Percentiles rank a stretch among this genome's conserved stretches.
Evolutionary conservation across 1,140 invertebrate species (phyloP).

Genomic region (Leptestheria dahalacensis): DNA sequence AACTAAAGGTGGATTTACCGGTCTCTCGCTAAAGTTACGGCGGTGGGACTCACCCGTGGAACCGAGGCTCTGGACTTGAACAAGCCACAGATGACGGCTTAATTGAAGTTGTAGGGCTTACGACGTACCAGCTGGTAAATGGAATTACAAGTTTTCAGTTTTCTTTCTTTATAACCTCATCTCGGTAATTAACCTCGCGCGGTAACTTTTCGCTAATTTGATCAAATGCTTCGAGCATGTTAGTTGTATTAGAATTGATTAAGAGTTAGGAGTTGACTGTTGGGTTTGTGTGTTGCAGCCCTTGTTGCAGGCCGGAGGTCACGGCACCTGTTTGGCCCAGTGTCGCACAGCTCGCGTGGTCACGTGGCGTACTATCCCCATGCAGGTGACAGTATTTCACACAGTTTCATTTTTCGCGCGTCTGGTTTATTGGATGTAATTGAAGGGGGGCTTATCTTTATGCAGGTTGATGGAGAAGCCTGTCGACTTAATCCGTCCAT

Average conservation of each 20-base stretch:
- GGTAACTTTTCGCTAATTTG: too few relatives aligned
- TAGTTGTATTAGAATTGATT: not conserved
- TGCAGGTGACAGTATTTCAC: not conserved
- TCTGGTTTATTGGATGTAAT: too few relatives aligned
- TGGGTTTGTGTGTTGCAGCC: constrained; percentile 38
- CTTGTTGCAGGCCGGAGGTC: constrained; percentile 86
- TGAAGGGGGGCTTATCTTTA: too few relatives aligned
- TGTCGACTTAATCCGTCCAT: constrained; percentile 81
- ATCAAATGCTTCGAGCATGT: not conserved
- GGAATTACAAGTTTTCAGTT: too few relatives aligned
- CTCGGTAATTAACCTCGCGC: too few relatives aligned
- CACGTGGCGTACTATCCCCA: constrained; percentile 75
- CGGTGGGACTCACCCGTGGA: constrained; percentile 93
- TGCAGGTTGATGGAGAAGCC: constrained; percentile 91
- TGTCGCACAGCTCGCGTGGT: constrained; percentile 75
- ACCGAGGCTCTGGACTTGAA: constrained; percentile 50
- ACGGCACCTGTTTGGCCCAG: constrained; percentile 88
- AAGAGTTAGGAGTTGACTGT: not conserved
- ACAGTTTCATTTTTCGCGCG: not conserved
- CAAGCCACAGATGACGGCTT: constrained; percentile 80
- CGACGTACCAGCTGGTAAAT: constrained; percentile 80
- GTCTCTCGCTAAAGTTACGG: constrained; percentile 49
- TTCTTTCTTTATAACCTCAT: too few relatives aligned
- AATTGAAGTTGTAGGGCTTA: constrained; percentile 92
- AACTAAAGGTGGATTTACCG: too few relatives aligned